Base-by-base conservation (phyloP, 1,140 invertebrate species). In the Drosophila suzukii region DNA sequence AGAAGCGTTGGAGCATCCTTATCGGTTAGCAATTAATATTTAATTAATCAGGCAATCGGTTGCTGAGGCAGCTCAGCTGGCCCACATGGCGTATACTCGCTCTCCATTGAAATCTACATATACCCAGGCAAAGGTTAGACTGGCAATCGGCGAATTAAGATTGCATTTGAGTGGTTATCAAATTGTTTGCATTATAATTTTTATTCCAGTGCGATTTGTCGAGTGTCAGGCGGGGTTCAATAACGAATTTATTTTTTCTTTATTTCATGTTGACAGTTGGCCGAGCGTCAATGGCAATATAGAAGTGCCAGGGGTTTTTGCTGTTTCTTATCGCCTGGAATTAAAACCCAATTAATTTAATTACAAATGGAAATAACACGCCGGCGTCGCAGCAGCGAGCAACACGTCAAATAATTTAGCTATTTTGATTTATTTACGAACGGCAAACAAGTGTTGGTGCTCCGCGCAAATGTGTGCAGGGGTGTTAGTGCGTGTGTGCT, bases 261-360 rank as follows among this genome's bases (percentile, higher is more conserved):
- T 82, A 71, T 78, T 82, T 75, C 62, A 73, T 88, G 78, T 86
- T 88, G 83, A 86, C 78, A 86, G 74, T 75, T 67, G 59, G 57
- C 60, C 60, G 63, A 71, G 57, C 74, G 68, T 82, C 75, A 75
- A 58, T 65, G 34, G 39, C 39, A 62, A 7, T 27, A 20, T 20
- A 34, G 3, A 15, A 15, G 12, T 38, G 41, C 46, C 27, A 50
- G 15, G 10, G 41, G 47, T 2, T 41, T 15, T 46, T 55, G 32
- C 27, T 27, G 36, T 17, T 39, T 13, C 70, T 84, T 89, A 89
- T 89, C 84, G 77, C 84, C 15, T 65, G 81, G 85, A 91, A 91
- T 91, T 91, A 91, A 91, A 91, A 81, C 90, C 79, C 90, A 91
- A 91, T 91, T 91, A 91, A 91, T 91, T 91, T 85, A 91, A 90